Conservation (phyloP, 1,140 invertebrate genomes). For the Centruroides vittatus region DNA sequence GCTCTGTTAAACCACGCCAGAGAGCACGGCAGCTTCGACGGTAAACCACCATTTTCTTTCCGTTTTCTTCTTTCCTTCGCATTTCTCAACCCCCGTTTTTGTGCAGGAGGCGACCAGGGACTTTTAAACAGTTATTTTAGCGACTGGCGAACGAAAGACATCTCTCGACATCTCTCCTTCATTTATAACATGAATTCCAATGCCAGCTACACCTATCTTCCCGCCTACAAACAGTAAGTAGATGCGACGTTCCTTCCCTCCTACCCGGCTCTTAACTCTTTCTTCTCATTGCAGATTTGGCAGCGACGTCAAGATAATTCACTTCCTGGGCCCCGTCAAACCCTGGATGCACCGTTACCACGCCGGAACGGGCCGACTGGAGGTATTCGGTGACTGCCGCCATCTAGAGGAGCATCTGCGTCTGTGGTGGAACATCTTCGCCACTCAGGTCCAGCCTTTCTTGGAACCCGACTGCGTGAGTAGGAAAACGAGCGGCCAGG, state of each 20-base stretch:
- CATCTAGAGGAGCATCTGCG: constrained; percentile 17
- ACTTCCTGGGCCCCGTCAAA: constrained; percentile 91
- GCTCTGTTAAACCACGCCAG: constrained; percentile 60
- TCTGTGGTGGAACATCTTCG: constrained; percentile 19
- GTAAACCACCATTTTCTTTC: constrained; percentile 23
- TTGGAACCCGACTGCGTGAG: constrained; percentile 17
- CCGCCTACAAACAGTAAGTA: constrained; percentile 89
- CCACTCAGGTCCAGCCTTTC: constrained; percentile 16
- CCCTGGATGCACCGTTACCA: constrained; percentile 86
- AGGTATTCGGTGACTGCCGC: constrained; percentile 12
- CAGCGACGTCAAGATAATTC: constrained; percentile 83
- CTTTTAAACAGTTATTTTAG: constrained; percentile 85
- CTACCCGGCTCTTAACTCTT: neutral
- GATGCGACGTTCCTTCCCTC: neutral
- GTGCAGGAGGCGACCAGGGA: constrained; percentile 64
- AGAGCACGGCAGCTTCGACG: constrained; percentile 77
- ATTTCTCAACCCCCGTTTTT: neutral
- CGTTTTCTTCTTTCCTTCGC: neutral
- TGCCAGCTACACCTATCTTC: constrained; percentile 90
- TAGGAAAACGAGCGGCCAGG: neutral
- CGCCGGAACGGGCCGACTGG: constrained; percentile 48
- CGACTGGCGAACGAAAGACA: constrained; percentile 82
- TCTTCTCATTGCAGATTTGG: constrained; percentile 53
- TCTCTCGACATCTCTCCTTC: constrained; percentile 85
- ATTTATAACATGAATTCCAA: constrained; percentile 95